phyloP scores from a whole-genome alignment of 2,113 vertebrate species.

The Macaca fascicularis region DNA sequence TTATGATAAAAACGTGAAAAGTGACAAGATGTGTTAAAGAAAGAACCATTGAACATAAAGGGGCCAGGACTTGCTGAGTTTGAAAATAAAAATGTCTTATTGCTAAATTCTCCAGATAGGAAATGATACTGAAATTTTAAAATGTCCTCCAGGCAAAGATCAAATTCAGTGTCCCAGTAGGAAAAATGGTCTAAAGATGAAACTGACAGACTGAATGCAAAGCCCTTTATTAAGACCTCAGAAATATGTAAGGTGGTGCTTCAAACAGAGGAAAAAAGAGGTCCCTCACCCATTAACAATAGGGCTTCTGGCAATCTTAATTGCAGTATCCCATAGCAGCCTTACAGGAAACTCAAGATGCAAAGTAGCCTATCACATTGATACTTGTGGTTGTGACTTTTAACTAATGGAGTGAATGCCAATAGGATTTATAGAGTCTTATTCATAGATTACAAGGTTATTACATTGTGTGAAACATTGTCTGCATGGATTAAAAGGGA shows the following conservation, averaged over 20 bases:
- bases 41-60: background rate
- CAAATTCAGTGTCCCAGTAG: background rate
- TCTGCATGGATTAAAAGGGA: background rate
- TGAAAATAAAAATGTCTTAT: slow-evolving; percentile 48
- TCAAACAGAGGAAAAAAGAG: background rate
- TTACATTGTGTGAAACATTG: background rate
- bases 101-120: background rate
- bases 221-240: slow-evolving; percentile 4
- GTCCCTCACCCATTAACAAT: background rate
- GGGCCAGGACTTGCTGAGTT: background rate
- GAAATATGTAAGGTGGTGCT: background rate
- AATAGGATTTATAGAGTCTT: background rate
- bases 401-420: background rate
- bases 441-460: background rate
- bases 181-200: slow-evolving; percentile 4
- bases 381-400: background rate
- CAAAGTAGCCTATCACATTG: background rate
- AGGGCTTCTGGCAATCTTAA: background rate
- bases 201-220: background rate
- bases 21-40: background rate
- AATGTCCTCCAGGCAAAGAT: slow-evolving; percentile 52
- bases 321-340: background rate
- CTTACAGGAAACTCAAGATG: background rate
- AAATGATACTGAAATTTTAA: slow-evolving; percentile 43
- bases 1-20: slow-evolving; percentile 25